Conservation (phyloP, 2,888 invertebrate genomes). For the Sminthurinus aureus region DNA sequence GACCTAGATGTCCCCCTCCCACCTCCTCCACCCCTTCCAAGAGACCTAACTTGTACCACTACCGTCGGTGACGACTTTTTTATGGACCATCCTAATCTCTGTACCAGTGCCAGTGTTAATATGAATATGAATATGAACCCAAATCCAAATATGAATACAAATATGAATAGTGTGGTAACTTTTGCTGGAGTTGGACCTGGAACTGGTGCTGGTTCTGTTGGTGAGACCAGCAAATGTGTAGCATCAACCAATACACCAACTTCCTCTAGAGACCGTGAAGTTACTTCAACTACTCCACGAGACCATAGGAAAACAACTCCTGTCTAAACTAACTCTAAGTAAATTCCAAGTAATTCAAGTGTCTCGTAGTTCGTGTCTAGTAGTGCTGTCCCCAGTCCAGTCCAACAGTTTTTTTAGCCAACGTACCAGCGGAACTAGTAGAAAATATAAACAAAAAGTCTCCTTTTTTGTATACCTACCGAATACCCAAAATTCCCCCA, state of each 20-base stretch:
- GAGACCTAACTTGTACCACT: slow-evolving; percentile 43
- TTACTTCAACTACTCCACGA: slow-evolving; percentile 11
- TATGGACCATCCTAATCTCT: not conserved
- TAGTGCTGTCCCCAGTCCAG: too few species aligned
- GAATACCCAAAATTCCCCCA: too few species aligned
- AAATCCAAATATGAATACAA: not conserved
- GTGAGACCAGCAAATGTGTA: not conserved
- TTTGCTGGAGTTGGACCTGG: not conserved
- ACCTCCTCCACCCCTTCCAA: slow-evolving; percentile 52
- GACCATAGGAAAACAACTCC: slow-evolving; percentile 47
- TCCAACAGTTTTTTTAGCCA: too few species aligned
- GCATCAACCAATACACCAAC: slow-evolving; percentile 12
- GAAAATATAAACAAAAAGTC: too few species aligned
- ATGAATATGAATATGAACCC: not conserved
- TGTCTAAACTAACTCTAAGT: slow-evolving; percentile 19
- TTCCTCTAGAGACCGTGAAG: slow-evolving; percentile 3
- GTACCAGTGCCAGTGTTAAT: not conserved
- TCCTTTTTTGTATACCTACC: too few species aligned
- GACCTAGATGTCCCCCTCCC: slow-evolving; percentile 56
- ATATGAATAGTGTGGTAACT: not conserved
- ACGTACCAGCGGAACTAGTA: too few species aligned
- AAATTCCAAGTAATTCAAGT: not conserved
- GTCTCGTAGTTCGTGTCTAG: too few species aligned
- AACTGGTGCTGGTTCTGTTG: not conserved
- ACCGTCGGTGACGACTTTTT: slow-evolving; percentile 29